Evolutionary conservation across 2,113 vertebrate genomes (phyloP).

Genomic region (Phalacrocorax aristotelis): DNA sequence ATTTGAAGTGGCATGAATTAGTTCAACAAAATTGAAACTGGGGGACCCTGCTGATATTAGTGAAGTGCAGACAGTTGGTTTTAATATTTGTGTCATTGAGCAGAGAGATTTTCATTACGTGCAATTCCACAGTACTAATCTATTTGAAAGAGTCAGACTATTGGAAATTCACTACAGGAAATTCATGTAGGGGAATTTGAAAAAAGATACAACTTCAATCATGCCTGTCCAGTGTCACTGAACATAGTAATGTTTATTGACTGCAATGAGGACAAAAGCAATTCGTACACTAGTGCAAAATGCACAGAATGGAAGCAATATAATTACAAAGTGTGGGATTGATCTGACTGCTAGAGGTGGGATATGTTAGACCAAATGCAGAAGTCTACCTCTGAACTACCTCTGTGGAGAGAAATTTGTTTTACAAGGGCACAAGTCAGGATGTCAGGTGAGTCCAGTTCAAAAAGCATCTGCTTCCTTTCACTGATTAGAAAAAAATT

Average conservation of each 20-base stretch:
- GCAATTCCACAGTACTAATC: slow-evolving; percentile 10
- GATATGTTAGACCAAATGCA: background rate
- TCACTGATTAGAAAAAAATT: background rate
- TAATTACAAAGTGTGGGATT: background rate
- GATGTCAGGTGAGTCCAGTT: background rate
- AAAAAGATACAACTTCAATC: background rate
- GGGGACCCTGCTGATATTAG: slow-evolving; percentile 1
- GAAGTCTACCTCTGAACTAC: background rate
- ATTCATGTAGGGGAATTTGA: background rate
- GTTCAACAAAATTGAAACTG: slow-evolving; percentile 44
- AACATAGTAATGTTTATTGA: background rate
- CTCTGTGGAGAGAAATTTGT: background rate
- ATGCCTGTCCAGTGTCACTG: background rate
- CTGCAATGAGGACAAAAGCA: background rate
- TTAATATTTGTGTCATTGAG: slow-evolving; percentile 28
- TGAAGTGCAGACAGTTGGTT: background rate
- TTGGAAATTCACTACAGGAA: background rate
- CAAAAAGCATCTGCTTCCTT: background rate
- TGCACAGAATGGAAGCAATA: background rate
- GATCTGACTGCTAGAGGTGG: background rate
- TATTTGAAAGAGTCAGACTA: background rate
- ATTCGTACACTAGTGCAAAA: background rate
- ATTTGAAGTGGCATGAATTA: slow-evolving; percentile 47
- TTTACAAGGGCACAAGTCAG: background rate
- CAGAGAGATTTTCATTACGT: slow-evolving; percentile 11